phyloP scores from a whole-genome alignment of 2,888 invertebrate species.

The Mythimna lalbum region DNA sequence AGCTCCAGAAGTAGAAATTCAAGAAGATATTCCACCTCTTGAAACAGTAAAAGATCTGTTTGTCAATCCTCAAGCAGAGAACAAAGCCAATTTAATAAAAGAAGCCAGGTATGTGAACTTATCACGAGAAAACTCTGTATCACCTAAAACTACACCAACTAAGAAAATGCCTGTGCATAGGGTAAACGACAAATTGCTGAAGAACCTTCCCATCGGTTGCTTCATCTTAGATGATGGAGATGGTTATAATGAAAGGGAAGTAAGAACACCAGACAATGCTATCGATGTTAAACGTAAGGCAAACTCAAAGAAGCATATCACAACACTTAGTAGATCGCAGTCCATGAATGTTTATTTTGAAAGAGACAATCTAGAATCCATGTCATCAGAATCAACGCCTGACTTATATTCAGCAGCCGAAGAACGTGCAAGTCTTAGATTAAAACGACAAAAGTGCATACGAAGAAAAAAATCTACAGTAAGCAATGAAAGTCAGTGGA shows the following conservation, averaged over 20 bases:
- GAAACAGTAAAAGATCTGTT: constrained; percentile 83
- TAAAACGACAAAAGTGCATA: constrained; percentile 91
- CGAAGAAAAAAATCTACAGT: constrained; percentile 88
- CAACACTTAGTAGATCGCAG: constrained; percentile 78
- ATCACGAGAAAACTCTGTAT: constrained; percentile 86
- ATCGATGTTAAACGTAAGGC: constrained; percentile 65
- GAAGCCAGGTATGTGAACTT: constrained; percentile 85
- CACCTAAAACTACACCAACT: constrained; percentile 82
- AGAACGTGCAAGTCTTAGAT: constrained; percentile 77
- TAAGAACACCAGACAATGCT: constrained; percentile 83
- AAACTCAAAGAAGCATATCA: constrained; percentile 59
- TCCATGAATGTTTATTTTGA: constrained; percentile 80
- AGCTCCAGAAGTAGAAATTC: constrained; percentile 66
- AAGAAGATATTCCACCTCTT: constrained; percentile 77
- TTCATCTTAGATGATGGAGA: constrained; percentile 87
- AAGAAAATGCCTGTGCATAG: constrained; percentile 81
- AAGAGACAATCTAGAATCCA: constrained; percentile 72
- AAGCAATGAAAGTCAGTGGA: constrained; percentile 83
- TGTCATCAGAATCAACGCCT: constrained; percentile 83
- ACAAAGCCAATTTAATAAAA: constrained; percentile 84
- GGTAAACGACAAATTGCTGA: constrained; percentile 82
- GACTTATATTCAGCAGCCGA: constrained; percentile 77
- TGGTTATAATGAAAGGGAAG: constrained; percentile 88
- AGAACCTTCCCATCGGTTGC: constrained; percentile 86
- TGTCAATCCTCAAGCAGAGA: constrained; percentile 84